phyloP scores from a whole-genome alignment of 1,140 invertebrate genomes.

The Lordiphosa clarofinis region DNA sequence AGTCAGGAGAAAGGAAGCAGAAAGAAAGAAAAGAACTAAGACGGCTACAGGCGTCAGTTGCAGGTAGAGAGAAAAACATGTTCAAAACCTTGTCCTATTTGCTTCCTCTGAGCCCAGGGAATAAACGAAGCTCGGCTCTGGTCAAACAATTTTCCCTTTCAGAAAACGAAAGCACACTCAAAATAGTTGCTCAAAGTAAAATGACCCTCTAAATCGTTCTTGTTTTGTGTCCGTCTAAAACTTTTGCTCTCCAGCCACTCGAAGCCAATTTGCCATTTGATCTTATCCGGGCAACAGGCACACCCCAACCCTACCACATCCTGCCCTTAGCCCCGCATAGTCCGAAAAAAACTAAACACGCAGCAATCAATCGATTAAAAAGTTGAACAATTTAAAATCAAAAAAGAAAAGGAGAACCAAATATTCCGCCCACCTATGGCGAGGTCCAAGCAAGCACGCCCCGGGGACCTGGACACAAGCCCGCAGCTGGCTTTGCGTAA shows the following conservation, averaged over 20 bases:
- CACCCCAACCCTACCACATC: conserved; percentile 1
- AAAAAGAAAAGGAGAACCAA: background rate
- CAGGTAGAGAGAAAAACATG: no score
- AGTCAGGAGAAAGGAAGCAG: no score
- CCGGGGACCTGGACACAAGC: conserved; percentile 26
- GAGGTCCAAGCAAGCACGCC: conserved; percentile 22
- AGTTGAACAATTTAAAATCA: conserved; percentile 49
- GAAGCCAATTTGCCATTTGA: conserved; percentile 62
- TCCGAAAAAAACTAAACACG: conserved; percentile 42
- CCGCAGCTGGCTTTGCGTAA: conserved; percentile 39
- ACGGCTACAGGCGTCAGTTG: no score
- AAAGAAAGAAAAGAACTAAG: no score
- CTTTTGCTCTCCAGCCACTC: conserved; percentile 13
- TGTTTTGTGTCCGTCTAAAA: conserved; percentile 1
- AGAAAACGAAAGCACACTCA: no score
- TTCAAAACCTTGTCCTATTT: no score
- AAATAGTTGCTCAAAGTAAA: no score
- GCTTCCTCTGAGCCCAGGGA: no score
- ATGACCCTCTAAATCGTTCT: background rate
- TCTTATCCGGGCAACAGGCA: conserved; percentile 37
- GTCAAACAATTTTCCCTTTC: no score
- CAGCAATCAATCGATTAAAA: conserved; percentile 73
- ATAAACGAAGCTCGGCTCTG: no score
- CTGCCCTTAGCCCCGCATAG: conserved; percentile 54
- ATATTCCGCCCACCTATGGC: conserved; percentile 25